Conservation (phyloP, 2,797 vertebrate genomes). For the Syngnathus acus region DNA sequence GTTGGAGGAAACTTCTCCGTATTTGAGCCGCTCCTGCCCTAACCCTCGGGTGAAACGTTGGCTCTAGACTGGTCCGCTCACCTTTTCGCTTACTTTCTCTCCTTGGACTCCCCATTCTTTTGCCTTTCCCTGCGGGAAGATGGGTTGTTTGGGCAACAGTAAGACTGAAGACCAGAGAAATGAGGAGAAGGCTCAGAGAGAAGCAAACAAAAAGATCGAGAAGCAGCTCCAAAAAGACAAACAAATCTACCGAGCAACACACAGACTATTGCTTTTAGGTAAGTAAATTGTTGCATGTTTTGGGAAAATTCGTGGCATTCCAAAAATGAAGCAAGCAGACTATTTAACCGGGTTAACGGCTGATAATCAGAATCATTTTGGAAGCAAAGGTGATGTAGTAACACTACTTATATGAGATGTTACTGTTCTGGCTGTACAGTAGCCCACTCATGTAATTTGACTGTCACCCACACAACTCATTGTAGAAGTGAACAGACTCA, state of each 20-base stretch:
- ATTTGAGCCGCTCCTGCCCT: constrained; percentile 47
- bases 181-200: constrained; percentile 92
- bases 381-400: neutral
- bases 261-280: constrained; percentile 90
- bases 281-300: constrained; percentile 44
- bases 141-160: constrained; percentile 94
- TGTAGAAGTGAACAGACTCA: constrained; percentile 19
- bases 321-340: neutral
- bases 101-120: constrained; percentile 45
- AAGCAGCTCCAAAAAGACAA: constrained; percentile 97
- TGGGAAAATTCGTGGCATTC: constrained; percentile 7
- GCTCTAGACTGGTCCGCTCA: constrained; percentile 43
- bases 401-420: neutral
- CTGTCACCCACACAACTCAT: neutral
- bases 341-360: too few relatives aligned
- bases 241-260: constrained; percentile 91
- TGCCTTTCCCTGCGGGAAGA: constrained; percentile 71
- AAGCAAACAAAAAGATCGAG: constrained; percentile 95
- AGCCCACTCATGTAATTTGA: neutral
- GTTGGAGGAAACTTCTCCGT: constrained; percentile 21
- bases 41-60: constrained; percentile 57
- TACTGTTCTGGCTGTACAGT: neutral
- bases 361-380: too few relatives aligned
- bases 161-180: constrained; percentile 97
- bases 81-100: constrained; percentile 51